These are phyloP conservation scores for Tachuris rubrigastra DNA, from an alignment of 2,113 vertebrate genomes.

Conservation along the genomic window DNA sequence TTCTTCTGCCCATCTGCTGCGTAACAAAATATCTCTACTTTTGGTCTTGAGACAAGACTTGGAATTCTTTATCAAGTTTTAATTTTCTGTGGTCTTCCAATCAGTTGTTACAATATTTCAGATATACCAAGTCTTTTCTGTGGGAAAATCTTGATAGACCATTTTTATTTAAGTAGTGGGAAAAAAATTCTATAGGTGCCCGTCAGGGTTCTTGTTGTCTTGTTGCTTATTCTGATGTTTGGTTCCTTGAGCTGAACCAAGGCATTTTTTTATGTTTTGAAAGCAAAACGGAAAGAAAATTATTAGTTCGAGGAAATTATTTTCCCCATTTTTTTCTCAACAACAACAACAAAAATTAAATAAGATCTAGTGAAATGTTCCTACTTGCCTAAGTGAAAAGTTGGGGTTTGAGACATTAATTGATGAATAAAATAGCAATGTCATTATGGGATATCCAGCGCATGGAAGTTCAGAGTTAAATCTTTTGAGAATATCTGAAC, in stretches of 20 bases:
- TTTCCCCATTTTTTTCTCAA: neutral
- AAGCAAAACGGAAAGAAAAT: neutral
- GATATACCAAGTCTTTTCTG: neutral
- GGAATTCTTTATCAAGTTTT: neutral
- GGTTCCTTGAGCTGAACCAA: neutral
- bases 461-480: neutral
- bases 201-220: neutral
- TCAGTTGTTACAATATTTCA: neutral
- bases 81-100: neutral
- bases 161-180: neutral
- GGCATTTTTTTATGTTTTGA: neutral
- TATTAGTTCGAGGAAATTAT: neutral
- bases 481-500: neutral
- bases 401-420: neutral
- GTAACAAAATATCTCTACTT: neutral
- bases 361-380: neutral
- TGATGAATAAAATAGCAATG: neutral
- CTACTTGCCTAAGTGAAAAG: neutral
- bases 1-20: neutral
- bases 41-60: neutral
- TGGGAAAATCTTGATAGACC: neutral
- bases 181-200: neutral
- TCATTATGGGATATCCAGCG: neutral
- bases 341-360: neutral
- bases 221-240: neutral